Evolutionary conservation across 2,888 invertebrate genomes (phyloP), one percentile per base, ranked within the genome.

Genomic region (Microctonus brassicae): DNA sequence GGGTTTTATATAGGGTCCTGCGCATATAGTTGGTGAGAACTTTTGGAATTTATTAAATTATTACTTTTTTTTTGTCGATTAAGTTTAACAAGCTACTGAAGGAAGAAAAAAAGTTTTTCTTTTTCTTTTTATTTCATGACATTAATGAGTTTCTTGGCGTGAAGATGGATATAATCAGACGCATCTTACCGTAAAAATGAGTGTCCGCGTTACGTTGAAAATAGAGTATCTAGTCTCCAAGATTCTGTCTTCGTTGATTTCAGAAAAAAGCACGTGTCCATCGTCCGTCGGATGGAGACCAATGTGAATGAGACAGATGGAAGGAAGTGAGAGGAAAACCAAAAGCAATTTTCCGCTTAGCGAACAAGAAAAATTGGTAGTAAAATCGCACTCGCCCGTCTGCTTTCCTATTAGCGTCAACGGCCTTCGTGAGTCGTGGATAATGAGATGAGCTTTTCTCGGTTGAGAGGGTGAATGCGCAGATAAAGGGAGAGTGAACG

Each of bases 301-400:
- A 36, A 69, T 69, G 29, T 60, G 47, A 47, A 47, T 7, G 4
- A 53, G 57, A 39, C 20, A 34, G 64, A 73, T 76, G 71, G 73
- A 61, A 64, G 36, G 24, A 13, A 9, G 39, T 36, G 57, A 29
- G 10, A 39, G 61, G 70, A 69, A 72, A 69, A 70, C 71, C 72
- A 73, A 77, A 77, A 75, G 76, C 75, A 79, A 79, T 81, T 81
- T 81, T 78, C 75, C 77, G 80, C 75, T 77, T 76, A 78, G 77
- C 76, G 76, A 75, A 70, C 78, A 75, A 78, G 77, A 81, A 78
- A 81, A 79, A 81, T 78, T 78, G 77, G 70, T 78, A 74, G 76
- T 65, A 70, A 75, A 75, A 69, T 74, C 72, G 62, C 36, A 63
- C 55, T 36, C 33, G 64, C 52, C 55, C 47, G 55, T 58, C 69